Percentiles rank a stretch among this genome's conserved stretches.
phyloP scores from a whole-genome alignment of 2,797 vertebrate genomes.

The Sebastes kiyomatsui region DNA sequence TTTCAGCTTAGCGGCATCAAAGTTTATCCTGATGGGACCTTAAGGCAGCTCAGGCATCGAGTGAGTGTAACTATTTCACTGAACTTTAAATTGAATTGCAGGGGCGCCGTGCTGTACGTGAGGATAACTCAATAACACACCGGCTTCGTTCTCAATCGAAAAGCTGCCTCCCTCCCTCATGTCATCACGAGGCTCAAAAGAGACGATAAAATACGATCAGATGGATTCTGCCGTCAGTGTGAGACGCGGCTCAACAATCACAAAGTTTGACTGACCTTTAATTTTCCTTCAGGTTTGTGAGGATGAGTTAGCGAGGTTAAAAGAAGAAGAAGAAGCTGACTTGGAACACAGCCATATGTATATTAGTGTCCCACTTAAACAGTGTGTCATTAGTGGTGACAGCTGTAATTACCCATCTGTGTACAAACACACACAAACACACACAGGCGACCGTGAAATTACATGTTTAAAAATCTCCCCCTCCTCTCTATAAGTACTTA shows the following conservation, averaged over 20 bases:
- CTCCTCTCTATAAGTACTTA: slow-evolving; percentile 48
- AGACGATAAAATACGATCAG: not conserved
- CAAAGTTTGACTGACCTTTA: not conserved
- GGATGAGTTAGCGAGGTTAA: not conserved
- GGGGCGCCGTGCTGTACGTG: not conserved
- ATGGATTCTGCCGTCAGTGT: not conserved
- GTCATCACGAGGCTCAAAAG: not conserved
- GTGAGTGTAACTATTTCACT: slow-evolving; percentile 7
- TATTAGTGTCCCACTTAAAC: slow-evolving; percentile 30
- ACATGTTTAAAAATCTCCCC: slow-evolving; percentile 19
- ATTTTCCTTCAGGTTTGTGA: slow-evolving; percentile 20
- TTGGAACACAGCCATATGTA: slow-evolving; percentile 12
- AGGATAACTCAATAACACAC: slow-evolving; percentile 29
- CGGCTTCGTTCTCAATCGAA: slow-evolving; percentile 10
- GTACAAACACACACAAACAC: not conserved
- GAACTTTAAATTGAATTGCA: slow-evolving; percentile 53
- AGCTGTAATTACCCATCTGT: slow-evolving; percentile 49
- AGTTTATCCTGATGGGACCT: slow-evolving; percentile 16
- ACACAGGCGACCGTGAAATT: slow-evolving; percentile 17
- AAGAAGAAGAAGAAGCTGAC: slow-evolving; percentile 6
- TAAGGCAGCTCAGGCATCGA: slow-evolving; percentile 21
- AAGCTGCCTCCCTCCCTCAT: not conserved
- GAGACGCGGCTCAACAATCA: not conserved
- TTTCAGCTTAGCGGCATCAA: slow-evolving; percentile 17
- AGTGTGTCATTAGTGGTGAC: slow-evolving; percentile 34